Percentiles rank a stretch among this genome's conserved stretches.
phyloP scores from a whole-genome alignment of 2,888 invertebrate genomes.

The Pterobdella sp. region DNA sequence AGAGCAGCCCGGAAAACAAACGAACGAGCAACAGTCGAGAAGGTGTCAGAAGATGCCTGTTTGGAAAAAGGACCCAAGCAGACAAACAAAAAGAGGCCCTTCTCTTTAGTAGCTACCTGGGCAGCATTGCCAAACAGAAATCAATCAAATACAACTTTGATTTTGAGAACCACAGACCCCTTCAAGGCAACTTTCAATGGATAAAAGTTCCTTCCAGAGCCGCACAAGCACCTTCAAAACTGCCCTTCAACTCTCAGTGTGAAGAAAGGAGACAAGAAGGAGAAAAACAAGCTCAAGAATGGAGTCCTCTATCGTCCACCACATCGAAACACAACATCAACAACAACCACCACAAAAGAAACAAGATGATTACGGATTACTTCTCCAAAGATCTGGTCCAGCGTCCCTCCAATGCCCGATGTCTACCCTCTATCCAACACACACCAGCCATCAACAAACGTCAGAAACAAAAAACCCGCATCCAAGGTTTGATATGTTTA shows the following conservation, averaged over 20 bases:
- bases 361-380: constrained; percentile 7
- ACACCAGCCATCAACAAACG: neutral
- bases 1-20: neutral
- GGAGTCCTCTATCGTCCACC: constrained; percentile 10
- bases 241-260: neutral
- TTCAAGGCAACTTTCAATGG: constrained; percentile 1
- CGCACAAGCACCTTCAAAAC: no score
- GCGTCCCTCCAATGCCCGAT: neutral
- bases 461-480: neutral
- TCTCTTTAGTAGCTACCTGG: neutral
- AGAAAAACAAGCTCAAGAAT: neutral
- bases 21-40: constrained; percentile 4
- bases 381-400: constrained; percentile 1
- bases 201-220: neutral
- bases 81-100: neutral
- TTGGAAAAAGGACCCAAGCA: neutral
- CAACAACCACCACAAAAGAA: neutral
- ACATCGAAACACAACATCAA: constrained; percentile 7
- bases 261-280: neutral
- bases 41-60: neutral
- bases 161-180: constrained; percentile 11
- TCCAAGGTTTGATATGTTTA: neutral
- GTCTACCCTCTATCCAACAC: neutral
- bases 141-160: neutral
- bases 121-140: neutral